These are phyloP conservation scores for Alsophila aescularia DNA, from an alignment of 2,888 invertebrate genomes.

Conservation along the genomic window DNA sequence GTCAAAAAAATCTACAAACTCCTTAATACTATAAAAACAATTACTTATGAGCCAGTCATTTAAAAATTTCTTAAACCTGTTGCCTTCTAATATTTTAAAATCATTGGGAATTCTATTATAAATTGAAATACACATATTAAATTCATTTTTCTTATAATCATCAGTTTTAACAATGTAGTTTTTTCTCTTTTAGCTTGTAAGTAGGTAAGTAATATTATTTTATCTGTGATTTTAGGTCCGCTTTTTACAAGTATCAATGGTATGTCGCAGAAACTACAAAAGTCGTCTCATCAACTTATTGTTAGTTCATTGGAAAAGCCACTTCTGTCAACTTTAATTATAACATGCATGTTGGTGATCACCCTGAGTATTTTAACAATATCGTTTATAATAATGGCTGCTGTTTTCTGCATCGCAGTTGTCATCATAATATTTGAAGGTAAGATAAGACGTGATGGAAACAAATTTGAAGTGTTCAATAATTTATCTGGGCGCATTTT, in stretches of 20 bases:
- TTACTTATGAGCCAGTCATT: too few relatives aligned
- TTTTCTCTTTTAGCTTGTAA: too few relatives aligned
- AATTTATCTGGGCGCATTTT: too few relatives aligned
- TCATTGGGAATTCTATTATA: too few relatives aligned
- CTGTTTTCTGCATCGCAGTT: slow-evolving; percentile 43
- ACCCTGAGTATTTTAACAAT: slow-evolving; percentile 40
- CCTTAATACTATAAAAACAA: too few relatives aligned
- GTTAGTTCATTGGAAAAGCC: slow-evolving; percentile 47
- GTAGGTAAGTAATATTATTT: too few relatives aligned
- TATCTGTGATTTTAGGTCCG: slow-evolving; percentile 42
- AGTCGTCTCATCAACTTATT: slow-evolving; percentile 15
- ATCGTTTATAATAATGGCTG: slow-evolving; percentile 42
- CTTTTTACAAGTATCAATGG: slow-evolving; percentile 31
- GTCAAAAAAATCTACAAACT: too few relatives aligned
- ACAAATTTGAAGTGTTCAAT: background rate
- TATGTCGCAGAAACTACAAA: slow-evolving; percentile 27
- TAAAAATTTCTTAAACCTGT: too few relatives aligned
- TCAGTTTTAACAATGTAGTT: too few relatives aligned
- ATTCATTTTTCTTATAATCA: too few relatives aligned
- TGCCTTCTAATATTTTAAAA: too few relatives aligned
- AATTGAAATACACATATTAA: too few relatives aligned
- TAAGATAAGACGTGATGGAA: slow-evolving; percentile 40
- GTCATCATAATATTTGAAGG: slow-evolving; percentile 61
- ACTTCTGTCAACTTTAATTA: slow-evolving; percentile 47
- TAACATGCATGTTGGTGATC: slow-evolving; percentile 37